Percentiles rank a stretch among this genome's conserved stretches.
Conservation (phyloP, 2,113 vertebrate species). For the Willisornis vidua region DNA sequence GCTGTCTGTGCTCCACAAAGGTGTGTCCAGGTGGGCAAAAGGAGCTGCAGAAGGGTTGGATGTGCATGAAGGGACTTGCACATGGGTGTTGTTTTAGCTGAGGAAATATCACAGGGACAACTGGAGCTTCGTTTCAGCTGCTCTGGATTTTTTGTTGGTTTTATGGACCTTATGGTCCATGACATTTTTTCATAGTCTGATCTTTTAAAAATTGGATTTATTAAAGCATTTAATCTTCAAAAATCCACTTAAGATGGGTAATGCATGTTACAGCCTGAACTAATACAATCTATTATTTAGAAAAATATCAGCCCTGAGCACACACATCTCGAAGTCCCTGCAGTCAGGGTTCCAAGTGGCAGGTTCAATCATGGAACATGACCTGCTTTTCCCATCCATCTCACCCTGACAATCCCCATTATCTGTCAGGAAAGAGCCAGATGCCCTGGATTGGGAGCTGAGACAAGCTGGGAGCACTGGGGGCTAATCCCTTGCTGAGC, state of each 20-base stretch:
- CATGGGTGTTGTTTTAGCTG: not conserved
- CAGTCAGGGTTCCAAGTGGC: not conserved
- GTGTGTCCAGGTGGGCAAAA: not conserved
- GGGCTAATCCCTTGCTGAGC: not conserved
- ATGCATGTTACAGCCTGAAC: not conserved
- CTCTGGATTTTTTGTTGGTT: not conserved
- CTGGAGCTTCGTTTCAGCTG: not conserved
- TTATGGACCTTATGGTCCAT: not conserved
- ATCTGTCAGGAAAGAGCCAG: not conserved
- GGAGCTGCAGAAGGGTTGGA: rapidly evolving
- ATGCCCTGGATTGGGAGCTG: not conserved
- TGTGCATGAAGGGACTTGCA: rapidly evolving
- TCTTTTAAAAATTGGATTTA: not conserved
- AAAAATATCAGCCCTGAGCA: not conserved
- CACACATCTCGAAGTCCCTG: not conserved
- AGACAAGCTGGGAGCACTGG: not conserved
- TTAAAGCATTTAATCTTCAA: not conserved
- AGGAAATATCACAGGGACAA: not conserved
- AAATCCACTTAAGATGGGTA: not conserved
- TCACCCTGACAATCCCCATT: not conserved
- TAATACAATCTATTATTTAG: not conserved
- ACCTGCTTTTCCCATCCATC: not conserved
- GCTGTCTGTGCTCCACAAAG: not conserved
- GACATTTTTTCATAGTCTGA: not conserved
- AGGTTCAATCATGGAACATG: not conserved